phyloP scores from a whole-genome alignment of 2,113 vertebrate species.

The Petaurus breviceps region DNA sequence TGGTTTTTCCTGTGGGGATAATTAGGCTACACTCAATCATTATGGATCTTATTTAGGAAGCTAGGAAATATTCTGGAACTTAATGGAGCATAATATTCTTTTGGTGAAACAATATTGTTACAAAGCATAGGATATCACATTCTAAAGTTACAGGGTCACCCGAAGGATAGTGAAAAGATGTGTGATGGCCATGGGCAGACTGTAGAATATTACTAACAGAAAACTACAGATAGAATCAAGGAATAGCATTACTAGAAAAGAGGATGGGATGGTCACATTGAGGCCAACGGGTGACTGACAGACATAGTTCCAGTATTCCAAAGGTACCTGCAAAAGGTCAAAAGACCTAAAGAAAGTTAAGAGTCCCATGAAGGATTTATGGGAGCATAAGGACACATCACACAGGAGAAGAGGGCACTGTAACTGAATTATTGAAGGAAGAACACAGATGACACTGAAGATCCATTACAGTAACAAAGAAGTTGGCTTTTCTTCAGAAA shows the following conservation, averaged over 20 bases:
- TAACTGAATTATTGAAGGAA: neutral
- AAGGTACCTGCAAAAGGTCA: neutral
- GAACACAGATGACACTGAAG: neutral
- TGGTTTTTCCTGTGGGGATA: neutral
- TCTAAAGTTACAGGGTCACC: neutral
- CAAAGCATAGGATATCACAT: neutral
- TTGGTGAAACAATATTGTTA: neutral
- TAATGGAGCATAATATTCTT: neutral
- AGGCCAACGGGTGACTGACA: neutral
- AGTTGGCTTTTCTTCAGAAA: too few relatives aligned
- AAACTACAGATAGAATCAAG: neutral
- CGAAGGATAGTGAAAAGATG: neutral
- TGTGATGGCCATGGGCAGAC: neutral
- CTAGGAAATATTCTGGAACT: neutral
- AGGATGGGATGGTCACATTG: neutral
- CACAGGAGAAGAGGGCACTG: neutral
- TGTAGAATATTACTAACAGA: neutral
- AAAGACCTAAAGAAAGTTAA: neutral
- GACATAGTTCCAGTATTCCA: neutral
- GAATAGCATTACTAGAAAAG: neutral
- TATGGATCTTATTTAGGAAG: neutral
- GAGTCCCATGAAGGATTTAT: neutral
- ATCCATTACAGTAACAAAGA: neutral
- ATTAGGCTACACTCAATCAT: neutral
- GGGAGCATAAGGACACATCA: too few relatives aligned